Conservation (phyloP, 2,888 invertebrate genomes). For the Odontocolon sp. region DNA sequence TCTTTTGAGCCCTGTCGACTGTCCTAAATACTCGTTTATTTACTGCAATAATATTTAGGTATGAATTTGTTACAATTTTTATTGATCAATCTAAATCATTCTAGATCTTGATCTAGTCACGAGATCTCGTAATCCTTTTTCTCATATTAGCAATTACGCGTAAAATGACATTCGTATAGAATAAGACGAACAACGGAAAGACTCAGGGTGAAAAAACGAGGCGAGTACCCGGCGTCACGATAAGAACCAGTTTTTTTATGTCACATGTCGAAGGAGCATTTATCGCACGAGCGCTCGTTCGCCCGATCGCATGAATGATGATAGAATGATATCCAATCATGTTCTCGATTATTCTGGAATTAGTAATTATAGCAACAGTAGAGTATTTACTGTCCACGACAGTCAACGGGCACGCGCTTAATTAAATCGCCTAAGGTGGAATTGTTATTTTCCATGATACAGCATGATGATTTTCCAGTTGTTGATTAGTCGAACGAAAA, state of each 20-base stretch:
- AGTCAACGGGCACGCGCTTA: neutral
- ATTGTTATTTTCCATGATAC: conserved; percentile 46
- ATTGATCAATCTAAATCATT: too few relatives aligned
- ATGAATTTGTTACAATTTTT: too few relatives aligned
- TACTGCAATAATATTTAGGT: too few relatives aligned
- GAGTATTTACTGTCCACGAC: neutral
- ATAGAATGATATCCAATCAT: neutral
- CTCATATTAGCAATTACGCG: neutral
- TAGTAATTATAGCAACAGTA: too few relatives aligned
- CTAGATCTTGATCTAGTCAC: too few relatives aligned
- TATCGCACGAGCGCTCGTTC: neutral
- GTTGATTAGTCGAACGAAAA: too few relatives aligned
- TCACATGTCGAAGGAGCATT: neutral
- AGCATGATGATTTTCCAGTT: too few relatives aligned
- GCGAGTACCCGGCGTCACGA: neutral
- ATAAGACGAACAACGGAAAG: neutral
- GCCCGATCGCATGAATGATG: neutral
- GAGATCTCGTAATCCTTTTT: too few relatives aligned
- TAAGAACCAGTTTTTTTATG: neutral
- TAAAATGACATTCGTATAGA: neutral
- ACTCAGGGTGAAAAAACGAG: neutral
- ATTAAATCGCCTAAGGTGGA: conserved; percentile 23
- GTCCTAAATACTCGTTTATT: too few relatives aligned
- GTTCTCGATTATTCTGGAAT: too few relatives aligned
- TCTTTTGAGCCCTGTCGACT: too few relatives aligned